Evolutionary conservation across 1,140 invertebrate genomes (phyloP).

Genomic region (Lepidurus apus): DNA sequence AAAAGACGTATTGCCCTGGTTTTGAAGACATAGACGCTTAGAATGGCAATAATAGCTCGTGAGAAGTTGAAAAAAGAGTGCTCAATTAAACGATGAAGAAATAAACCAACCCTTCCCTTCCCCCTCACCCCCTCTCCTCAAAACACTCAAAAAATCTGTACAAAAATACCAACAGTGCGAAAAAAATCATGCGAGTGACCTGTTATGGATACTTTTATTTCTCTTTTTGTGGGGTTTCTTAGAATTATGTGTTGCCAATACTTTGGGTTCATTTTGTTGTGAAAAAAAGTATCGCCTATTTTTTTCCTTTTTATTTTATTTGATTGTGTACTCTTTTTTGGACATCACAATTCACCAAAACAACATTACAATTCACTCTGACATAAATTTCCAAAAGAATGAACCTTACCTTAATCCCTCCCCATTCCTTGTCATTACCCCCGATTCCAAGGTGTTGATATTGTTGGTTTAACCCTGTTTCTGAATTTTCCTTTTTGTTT

Average conservation of each 20-base stretch:
- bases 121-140: not conserved
- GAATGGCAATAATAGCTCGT: conserved; percentile 15
- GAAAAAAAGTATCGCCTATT: too few species aligned
- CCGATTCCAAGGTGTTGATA: conserved; percentile 8
- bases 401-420: too few species aligned
- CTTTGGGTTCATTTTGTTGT: too few species aligned
- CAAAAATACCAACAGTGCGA: not conserved
- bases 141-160: not conserved
- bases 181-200: too few species aligned
- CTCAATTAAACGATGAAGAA: not conserved
- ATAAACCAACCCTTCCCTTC: not conserved
- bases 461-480: conserved; percentile 1
- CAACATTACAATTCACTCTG: too few species aligned
- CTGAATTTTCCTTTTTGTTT: conserved; percentile 3
- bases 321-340: too few species aligned
- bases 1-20: not conserved
- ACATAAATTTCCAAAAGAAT: too few species aligned
- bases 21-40: not conserved
- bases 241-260: too few species aligned
- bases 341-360: too few species aligned
- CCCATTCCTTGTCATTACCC: not conserved
- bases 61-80: not conserved
- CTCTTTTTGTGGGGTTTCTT: too few species aligned
- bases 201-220: too few species aligned
- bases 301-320: too few species aligned